Conservation (phyloP, 2,888 invertebrate species). For the Ormyrus rosae region DNA sequence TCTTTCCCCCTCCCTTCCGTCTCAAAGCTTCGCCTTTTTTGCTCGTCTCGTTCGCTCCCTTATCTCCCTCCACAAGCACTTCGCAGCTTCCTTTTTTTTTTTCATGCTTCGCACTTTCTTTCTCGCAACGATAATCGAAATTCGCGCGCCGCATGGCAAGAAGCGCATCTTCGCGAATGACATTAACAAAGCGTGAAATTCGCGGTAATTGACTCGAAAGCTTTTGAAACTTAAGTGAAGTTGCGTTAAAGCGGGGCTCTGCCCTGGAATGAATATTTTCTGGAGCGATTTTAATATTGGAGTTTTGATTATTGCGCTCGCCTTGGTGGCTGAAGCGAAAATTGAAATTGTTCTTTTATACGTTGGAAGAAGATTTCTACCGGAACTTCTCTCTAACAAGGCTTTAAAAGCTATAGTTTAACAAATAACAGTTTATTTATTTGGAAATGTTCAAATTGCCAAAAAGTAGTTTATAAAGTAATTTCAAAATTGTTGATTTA, state of each 20-base stretch:
- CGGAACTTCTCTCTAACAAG: not conserved
- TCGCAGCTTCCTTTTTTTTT: not conserved
- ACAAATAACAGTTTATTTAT: too few species aligned
- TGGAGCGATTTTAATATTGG: constrained; percentile 32
- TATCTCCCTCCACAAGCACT: not conserved
- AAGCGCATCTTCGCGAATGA: constrained; percentile 26
- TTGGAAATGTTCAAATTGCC: too few species aligned
- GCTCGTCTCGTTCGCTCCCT: constrained; percentile 3
- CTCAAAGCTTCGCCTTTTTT: not conserved
- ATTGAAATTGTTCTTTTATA: constrained; percentile 16
- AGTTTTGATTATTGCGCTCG: constrained; percentile 21
- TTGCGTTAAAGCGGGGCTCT: constrained; percentile 1
- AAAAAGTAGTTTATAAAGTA: too few species aligned
- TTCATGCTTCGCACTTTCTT: not conserved
- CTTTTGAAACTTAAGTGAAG: constrained; percentile 36
- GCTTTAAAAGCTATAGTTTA: too few species aligned
- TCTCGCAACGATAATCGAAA: constrained; percentile 41
- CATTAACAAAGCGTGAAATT: constrained; percentile 31
- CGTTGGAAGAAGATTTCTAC: not conserved
- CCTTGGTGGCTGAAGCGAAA: not conserved
- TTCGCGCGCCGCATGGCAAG: constrained; percentile 1
- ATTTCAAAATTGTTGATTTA: too few species aligned
- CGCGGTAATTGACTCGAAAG: constrained; percentile 43
- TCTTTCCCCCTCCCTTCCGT: not conserved
- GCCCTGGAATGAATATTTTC: constrained; percentile 29